Conservation (phyloP, 1,140 invertebrate genomes). For the Vollenhovia emeryi region DNA sequence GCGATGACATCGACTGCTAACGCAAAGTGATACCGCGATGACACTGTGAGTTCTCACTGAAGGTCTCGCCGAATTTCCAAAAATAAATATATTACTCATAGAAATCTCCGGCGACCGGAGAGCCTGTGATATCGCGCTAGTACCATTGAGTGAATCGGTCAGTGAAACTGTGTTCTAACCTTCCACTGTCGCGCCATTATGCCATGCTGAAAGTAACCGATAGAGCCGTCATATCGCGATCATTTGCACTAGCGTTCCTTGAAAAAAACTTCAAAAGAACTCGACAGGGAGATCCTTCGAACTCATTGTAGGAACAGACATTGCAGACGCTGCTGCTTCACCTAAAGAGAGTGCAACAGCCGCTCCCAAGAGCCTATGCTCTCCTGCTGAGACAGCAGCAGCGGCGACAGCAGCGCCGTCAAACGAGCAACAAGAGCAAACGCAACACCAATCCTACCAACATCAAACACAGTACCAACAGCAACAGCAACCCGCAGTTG, state of each 20-base stretch:
- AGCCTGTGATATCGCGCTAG: background rate
- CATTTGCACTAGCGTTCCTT: background rate
- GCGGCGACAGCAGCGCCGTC: slow-evolving; percentile 28
- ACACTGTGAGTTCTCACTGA: background rate
- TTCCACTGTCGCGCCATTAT: background rate
- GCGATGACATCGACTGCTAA: background rate
- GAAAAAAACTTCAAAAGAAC: background rate
- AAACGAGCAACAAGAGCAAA: slow-evolving; percentile 60
- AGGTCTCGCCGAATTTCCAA: background rate
- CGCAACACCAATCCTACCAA: slow-evolving; percentile 61
- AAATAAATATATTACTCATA: background rate
- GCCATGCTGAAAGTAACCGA: background rate
- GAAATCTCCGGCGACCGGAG: background rate
- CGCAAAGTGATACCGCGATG: background rate
- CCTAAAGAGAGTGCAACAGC: slow-evolving; percentile 68
- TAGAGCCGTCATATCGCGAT: background rate
- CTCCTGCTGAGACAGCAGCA: slow-evolving; percentile 60
- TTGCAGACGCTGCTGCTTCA: slow-evolving; percentile 59
- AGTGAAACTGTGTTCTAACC: slow-evolving; percentile 6
- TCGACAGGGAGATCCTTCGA: background rate
- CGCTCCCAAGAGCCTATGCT: slow-evolving; percentile 52
- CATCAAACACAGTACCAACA: slow-evolving; percentile 66
- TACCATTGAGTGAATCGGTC: background rate
- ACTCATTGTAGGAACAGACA: slow-evolving; percentile 65
- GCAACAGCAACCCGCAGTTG: slow-evolving; percentile 69